These are phyloP conservation scores for Pectinophora gossypiella DNA, from an alignment of 1,140 invertebrate genomes.

Conservation along the genomic window DNA sequence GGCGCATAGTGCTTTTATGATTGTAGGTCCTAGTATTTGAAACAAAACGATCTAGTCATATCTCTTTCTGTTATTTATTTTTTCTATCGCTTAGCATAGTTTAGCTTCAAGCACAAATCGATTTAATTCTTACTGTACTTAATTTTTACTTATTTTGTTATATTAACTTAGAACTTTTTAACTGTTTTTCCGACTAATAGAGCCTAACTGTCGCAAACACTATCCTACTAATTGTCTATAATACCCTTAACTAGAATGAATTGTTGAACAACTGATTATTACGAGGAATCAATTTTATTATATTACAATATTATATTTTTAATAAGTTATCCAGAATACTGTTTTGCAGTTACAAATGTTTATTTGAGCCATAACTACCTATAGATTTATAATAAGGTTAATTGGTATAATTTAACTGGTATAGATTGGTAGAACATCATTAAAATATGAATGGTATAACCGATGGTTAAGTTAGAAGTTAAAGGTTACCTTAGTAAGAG, in stretches of 20 bases:
- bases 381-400: constrained; percentile 33
- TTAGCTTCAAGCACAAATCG: constrained; percentile 70
- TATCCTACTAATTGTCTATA: not conserved
- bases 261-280: not conserved
- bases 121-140: not conserved
- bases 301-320: constrained; percentile 27
- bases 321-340: constrained; percentile 75
- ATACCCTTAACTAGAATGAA: constrained; percentile 2
- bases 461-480: constrained; percentile 50
- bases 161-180: not conserved
- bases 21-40: constrained; percentile 64
- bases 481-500: constrained; percentile 43
- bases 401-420: constrained; percentile 41
- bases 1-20: constrained; percentile 74
- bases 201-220: not conserved
- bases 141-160: not conserved
- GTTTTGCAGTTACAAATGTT: constrained; percentile 29
- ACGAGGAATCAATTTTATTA: not conserved
- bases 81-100: constrained; percentile 72
- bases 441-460: constrained; percentile 43
- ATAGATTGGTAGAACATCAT: constrained; percentile 35
- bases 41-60: constrained; percentile 73
- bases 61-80: constrained; percentile 66
- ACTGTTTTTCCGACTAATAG: not conserved
- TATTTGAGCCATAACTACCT: constrained; percentile 22